Percentiles rank a stretch among this genome's conserved stretches.
Evolutionary conservation across 2,888 invertebrate genomes (phyloP).

Genomic region (Lasioglossum zephyrum): DNA sequence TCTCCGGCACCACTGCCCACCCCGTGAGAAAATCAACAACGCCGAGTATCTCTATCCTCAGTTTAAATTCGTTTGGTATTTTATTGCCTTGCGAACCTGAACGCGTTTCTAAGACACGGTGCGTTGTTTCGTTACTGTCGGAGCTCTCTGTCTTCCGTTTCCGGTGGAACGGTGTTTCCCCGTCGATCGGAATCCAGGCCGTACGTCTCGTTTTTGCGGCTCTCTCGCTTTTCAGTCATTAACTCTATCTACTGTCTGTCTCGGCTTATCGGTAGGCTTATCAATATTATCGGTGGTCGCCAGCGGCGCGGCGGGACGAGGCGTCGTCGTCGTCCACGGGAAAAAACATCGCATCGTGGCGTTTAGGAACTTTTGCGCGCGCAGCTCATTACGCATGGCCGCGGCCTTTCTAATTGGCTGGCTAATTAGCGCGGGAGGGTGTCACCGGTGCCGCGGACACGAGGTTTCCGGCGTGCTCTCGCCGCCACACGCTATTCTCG

Average conservation of each 20-base stretch:
- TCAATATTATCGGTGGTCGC: constrained; percentile 57
- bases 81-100: constrained; percentile 71
- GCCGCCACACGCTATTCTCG: constrained; percentile 26
- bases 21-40: not conserved
- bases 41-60: not conserved
- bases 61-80: constrained; percentile 27
- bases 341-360: constrained; percentile 68
- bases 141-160: not conserved
- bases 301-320: constrained; percentile 51
- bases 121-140: constrained; percentile 57
- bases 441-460: constrained; percentile 73
- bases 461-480: constrained; percentile 75
- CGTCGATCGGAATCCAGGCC: not conserved
- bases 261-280: constrained; percentile 34
- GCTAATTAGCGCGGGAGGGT: constrained; percentile 83
- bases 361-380: constrained; percentile 84
- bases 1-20: not conserved
- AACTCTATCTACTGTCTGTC: constrained; percentile 14
- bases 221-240: not conserved
- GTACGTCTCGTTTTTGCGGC: not conserved
- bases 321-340: constrained; percentile 54
- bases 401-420: constrained; percentile 82
- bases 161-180: not conserved
- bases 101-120: constrained; percentile 74
- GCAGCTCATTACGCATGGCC: constrained; percentile 83